These are phyloP conservation scores for Syritta pipiens DNA, from an alignment of 2,888 invertebrate genomes.

Conservation along the genomic window DNA sequence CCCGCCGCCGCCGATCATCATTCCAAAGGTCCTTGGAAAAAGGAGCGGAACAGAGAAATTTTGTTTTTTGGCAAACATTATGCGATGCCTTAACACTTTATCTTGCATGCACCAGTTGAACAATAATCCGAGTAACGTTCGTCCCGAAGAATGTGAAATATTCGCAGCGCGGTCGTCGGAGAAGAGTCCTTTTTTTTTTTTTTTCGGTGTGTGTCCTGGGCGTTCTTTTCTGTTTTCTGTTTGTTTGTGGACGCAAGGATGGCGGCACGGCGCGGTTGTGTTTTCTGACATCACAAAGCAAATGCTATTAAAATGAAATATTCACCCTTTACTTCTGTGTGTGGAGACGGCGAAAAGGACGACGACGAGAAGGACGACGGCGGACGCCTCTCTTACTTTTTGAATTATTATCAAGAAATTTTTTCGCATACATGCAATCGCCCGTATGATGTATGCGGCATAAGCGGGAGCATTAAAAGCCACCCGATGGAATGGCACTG, in stretches of 20 bases:
- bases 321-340: constrained; percentile 40
- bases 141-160: constrained; percentile 28
- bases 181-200: constrained; percentile 33
- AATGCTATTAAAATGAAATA: constrained; percentile 63
- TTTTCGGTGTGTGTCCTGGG: not conserved
- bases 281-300: constrained; percentile 46
- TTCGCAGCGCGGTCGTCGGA: constrained; percentile 9
- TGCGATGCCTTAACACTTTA: constrained; percentile 54
- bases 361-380: not conserved
- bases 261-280: constrained; percentile 35
- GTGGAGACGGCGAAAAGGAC: constrained; percentile 18
- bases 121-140: constrained; percentile 50
- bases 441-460: constrained; percentile 30
- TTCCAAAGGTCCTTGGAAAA: not conserved
- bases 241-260: constrained; percentile 3
- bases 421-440: constrained; percentile 18
- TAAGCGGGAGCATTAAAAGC: constrained; percentile 16
- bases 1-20: not conserved
- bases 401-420: constrained; percentile 42
- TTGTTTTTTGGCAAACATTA: constrained; percentile 46
- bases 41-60: not conserved
- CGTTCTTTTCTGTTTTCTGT: not conserved
- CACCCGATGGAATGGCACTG: too few species aligned
- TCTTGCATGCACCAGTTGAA: constrained; percentile 59
- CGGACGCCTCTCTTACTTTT: not conserved